phyloP scores from a whole-genome alignment of 2,797 vertebrate species.

The Gadopsis bispinosus region DNA sequence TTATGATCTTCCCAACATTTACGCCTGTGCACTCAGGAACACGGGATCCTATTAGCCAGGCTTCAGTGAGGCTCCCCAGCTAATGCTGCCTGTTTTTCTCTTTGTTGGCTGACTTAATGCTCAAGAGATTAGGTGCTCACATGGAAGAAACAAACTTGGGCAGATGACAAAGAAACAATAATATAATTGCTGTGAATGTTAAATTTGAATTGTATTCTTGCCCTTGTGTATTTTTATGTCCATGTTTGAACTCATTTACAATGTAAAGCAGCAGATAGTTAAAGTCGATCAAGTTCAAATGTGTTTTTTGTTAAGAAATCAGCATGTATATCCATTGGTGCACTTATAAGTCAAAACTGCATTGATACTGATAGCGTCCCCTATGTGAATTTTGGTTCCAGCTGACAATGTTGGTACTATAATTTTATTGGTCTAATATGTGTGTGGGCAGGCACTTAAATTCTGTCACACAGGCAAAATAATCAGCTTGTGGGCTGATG shows the following conservation, averaged over 20 bases:
- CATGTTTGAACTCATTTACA: slow-evolving; percentile 7
- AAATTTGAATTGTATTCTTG: slow-evolving; percentile 18
- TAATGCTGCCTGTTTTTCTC: slow-evolving; percentile 51
- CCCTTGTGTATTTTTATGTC: slow-evolving; percentile 20
- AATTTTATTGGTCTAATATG: neutral
- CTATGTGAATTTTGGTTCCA: neutral
- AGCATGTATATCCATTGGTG: neutral
- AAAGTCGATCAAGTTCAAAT: neutral
- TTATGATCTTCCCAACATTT: slow-evolving; percentile 71
- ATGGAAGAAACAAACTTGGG: slow-evolving; percentile 50
- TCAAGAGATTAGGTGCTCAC: slow-evolving; percentile 55
- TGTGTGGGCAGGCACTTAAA: neutral
- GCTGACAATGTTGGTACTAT: neutral
- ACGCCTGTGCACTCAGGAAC: slow-evolving; percentile 60
- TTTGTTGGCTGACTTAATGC: slow-evolving; percentile 57
- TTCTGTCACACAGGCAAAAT: neutral
- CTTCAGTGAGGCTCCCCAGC: slow-evolving; percentile 61
- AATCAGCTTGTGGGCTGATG: neutral
- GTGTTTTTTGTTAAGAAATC: neutral
- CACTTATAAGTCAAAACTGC: neutral
- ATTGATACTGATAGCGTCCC: neutral
- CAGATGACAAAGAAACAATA: slow-evolving; percentile 44
- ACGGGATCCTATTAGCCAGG: slow-evolving; percentile 74
- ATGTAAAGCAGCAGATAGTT: neutral
- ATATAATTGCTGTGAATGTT: slow-evolving; percentile 46